Base-by-base conservation (phyloP, 2,113 vertebrate genomes). In the Phaethon lepturus region DNA sequence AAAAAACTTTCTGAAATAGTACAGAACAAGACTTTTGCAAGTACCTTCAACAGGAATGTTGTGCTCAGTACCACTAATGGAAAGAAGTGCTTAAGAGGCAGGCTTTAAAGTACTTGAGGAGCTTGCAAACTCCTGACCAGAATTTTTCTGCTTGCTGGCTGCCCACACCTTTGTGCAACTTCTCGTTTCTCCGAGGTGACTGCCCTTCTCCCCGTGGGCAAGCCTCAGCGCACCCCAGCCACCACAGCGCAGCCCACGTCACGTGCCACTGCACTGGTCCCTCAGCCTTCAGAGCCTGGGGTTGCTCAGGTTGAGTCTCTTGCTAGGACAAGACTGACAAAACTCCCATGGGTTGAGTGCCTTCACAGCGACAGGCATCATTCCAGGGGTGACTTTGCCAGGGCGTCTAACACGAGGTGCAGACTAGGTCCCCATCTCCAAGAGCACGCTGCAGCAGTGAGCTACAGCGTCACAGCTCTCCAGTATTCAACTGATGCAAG, bases 241-340 rank as follows among this genome's bases (percentile, higher is more conserved):
- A 35, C 0, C 1, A n/a, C 63, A 59, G 31, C 2, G 1, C 44
- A 49, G 31, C 33, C 60, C 53, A 20, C 1, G 0, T 16, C 40
- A 24, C 3, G 0, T 44, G 60, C 13, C 17, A 29, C n/a, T 17
- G 11, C 25, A 3, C n/a, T 8, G 28, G 18, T n/a, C 18, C 44
- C 66, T 73, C 66, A 17, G 44, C 9, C 31, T 64, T 63, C 1
- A 3, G 58, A 44, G n/a, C 28, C 64, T 50, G 42, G 17, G 20
- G 5, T 28, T 72, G 58, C 80, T 85, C 31, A 24, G 3, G 8
- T 9, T 1, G 1, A 58, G 58, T 23, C 26, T 25, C 35, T 71
- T 10, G 7, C 31, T 44, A 58, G 64, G 50, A 35, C 56, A 49
- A 6, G 38, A 17, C 40, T 47, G 35, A 71, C 17, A 42, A 49